Evolutionary conservation across 2,888 invertebrate species (phyloP).

Genomic region (Torymus tubicola): DNA sequence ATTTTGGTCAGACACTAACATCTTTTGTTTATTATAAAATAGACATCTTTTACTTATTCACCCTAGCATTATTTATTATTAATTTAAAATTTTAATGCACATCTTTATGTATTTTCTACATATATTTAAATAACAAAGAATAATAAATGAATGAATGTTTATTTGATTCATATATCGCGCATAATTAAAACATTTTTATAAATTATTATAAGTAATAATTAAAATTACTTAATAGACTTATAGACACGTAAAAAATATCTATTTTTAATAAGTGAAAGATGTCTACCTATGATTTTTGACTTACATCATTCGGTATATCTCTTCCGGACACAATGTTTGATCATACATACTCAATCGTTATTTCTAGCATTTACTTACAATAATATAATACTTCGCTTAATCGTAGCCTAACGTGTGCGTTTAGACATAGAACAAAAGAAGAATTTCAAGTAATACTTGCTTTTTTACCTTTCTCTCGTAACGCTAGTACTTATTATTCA

Average conservation of each 20-base stretch:
- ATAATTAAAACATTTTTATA: conserved; percentile 6
- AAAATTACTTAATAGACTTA: no score
- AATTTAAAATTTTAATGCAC: neutral
- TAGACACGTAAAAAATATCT: conserved; percentile 56
- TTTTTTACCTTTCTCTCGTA: conserved; percentile 45
- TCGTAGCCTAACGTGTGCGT: conserved; percentile 52
- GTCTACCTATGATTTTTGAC: conserved; percentile 29
- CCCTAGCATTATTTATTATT: neutral
- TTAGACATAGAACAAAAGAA: conserved; percentile 45
- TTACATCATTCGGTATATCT: conserved; percentile 21
- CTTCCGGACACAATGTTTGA: conserved; percentile 39
- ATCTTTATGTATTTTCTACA: neutral
- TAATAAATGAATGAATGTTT: neutral
- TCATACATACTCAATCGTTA: conserved; percentile 43
- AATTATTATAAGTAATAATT: no score
- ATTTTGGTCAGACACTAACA: conserved; percentile 44
- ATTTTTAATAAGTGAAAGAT: conserved; percentile 64
- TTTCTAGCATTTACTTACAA: conserved; percentile 41
- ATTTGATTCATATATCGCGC: neutral
- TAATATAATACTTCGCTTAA: conserved; percentile 45
- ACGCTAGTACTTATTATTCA: conserved; percentile 52
- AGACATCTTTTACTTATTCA: neutral
- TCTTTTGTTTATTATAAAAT: conserved; percentile 42
- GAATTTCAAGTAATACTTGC: conserved; percentile 24
- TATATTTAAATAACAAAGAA: no score